Percentiles rank a stretch among this genome's conserved stretches.
These are phyloP conservation scores for Meiosimyza decipiens DNA, from an alignment of 2,888 invertebrate genomes.

Conservation along the genomic window DNA sequence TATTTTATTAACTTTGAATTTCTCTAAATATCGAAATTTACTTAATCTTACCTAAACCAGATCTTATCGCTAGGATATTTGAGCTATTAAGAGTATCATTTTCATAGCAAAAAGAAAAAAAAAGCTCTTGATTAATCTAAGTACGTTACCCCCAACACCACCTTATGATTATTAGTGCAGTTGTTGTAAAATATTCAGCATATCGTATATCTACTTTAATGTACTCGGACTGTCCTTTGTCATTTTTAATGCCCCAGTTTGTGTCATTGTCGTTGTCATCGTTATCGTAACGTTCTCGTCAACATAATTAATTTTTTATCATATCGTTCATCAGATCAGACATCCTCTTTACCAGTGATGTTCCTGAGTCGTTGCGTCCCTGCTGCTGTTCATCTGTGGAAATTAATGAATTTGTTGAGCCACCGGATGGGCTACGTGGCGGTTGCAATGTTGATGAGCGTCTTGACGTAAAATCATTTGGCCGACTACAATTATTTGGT, in stretches of 20 bases:
- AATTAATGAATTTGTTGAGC: slow-evolving; percentile 74
- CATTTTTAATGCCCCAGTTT: too few species aligned
- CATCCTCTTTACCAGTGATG: slow-evolving; percentile 81
- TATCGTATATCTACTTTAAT: too few species aligned
- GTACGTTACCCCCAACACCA: too few species aligned
- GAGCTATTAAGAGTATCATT: slow-evolving; percentile 5
- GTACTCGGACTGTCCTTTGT: too few species aligned
- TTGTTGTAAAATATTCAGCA: too few species aligned
- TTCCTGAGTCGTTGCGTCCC: slow-evolving; percentile 67
- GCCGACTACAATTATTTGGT: slow-evolving; percentile 92
- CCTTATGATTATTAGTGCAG: too few species aligned
- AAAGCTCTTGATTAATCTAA: too few species aligned
- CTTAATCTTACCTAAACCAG: slow-evolving; percentile 35
- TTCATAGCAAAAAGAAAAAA: too few species aligned
- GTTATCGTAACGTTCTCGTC: too few species aligned
- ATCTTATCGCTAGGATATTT: slow-evolving; percentile 37
- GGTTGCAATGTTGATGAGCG: slow-evolving; percentile 66
- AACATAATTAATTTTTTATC: slow-evolving; percentile 58
- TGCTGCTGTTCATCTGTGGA: slow-evolving; percentile 70
- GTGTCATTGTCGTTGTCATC: too few species aligned
- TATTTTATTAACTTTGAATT: too few species aligned
- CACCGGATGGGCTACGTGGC: slow-evolving; percentile 79
- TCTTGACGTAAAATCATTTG: slow-evolving; percentile 63
- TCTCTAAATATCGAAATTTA: slow-evolving; percentile 22
- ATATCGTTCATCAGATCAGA: slow-evolving; percentile 72